phyloP scores from a whole-genome alignment of 2,888 invertebrate genomes.

The Andrena trimmerana region DNA sequence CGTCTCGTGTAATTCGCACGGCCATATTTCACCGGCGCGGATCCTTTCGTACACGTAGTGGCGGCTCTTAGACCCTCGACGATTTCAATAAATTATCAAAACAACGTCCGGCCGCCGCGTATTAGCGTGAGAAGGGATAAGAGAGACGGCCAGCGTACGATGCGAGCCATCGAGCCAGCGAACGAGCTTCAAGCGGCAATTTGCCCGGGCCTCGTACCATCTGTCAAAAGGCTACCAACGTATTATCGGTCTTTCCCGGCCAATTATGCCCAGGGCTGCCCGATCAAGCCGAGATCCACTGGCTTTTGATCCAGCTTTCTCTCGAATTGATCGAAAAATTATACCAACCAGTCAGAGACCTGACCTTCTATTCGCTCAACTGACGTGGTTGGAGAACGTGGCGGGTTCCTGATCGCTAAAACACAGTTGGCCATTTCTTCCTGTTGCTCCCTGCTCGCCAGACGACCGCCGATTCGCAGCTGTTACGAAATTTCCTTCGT shows the following conservation, averaged over 20 bases:
- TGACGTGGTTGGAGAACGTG: not conserved
- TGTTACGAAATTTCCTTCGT: slow-evolving; percentile 34
- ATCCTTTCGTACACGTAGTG: slow-evolving; percentile 53
- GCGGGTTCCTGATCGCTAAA: not conserved
- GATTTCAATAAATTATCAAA: slow-evolving; percentile 81
- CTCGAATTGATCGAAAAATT: slow-evolving; percentile 81
- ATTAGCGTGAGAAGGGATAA: slow-evolving; percentile 68
- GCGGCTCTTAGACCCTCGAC: slow-evolving; percentile 65
- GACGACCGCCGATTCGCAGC: slow-evolving; percentile 44
- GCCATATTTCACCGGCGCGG: slow-evolving; percentile 75
- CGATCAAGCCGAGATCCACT: slow-evolving; percentile 60
- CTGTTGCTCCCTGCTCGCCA: slow-evolving; percentile 21
- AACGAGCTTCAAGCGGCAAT: slow-evolving; percentile 78
- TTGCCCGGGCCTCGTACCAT: slow-evolving; percentile 79
- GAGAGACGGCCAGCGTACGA: slow-evolving; percentile 33
- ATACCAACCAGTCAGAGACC: slow-evolving; percentile 71
- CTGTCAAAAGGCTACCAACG: slow-evolving; percentile 78
- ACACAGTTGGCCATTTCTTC: not conserved
- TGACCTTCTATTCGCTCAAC: slow-evolving; percentile 33
- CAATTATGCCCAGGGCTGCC: slow-evolving; percentile 60
- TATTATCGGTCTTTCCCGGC: slow-evolving; percentile 59
- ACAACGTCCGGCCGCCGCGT: slow-evolving; percentile 68
- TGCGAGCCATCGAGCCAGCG: slow-evolving; percentile 21
- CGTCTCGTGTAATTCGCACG: slow-evolving; percentile 74
- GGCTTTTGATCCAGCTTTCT: slow-evolving; percentile 74